A percentile compares a stretch with the other conserved stretches of the same genome.
Conservation (phyloP, 2,888 invertebrate species). For the Tenthredo livida region DNA sequence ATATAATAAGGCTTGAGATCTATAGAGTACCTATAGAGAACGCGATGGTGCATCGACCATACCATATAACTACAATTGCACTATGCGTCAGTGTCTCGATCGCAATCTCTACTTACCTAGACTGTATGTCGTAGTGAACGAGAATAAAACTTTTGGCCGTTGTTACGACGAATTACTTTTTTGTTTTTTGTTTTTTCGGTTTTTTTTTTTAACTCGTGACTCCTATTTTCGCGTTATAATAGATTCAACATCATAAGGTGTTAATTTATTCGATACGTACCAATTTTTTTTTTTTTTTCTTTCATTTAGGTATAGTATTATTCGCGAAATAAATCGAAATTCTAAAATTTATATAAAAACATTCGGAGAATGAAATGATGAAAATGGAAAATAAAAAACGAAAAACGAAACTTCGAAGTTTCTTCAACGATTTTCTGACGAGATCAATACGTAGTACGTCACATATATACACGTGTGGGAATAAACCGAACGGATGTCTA, state of each 20-base stretch:
- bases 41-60: not conserved
- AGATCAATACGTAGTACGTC: not conserved
- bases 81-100: slow-evolving; percentile 12
- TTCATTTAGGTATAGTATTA: not conserved
- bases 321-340: not conserved
- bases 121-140: not conserved
- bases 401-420: not conserved
- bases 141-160: slow-evolving; percentile 2
- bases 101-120: not conserved
- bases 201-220: not conserved
- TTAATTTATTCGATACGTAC: not conserved
- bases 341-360: not conserved
- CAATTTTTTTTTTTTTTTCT: not conserved
- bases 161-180: not conserved
- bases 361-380: not conserved
- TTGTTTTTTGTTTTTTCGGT: not conserved
- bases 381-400: not conserved
- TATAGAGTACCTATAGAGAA: not conserved
- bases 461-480: not conserved
- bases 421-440: not conserved
- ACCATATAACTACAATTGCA: not conserved
- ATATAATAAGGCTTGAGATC: not conserved
- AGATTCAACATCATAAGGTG: not conserved
- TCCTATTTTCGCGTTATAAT: not conserved
- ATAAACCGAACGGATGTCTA: not conserved